Evolutionary conservation across 2,797 vertebrate species (phyloP).

Genomic region (Hemibagrus guttatus): DNA sequence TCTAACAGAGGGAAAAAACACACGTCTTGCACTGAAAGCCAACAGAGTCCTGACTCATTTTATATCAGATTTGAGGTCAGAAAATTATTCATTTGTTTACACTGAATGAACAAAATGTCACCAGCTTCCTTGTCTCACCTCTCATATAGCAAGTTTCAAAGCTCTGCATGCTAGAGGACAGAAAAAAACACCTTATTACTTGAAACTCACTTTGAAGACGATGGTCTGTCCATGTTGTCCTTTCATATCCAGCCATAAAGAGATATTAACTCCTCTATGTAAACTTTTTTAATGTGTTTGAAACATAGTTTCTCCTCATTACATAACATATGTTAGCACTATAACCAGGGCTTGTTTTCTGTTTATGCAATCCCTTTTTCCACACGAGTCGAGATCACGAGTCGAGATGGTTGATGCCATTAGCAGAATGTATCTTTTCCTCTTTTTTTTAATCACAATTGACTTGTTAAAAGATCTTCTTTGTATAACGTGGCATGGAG

Average conservation of each 20-base stretch:
- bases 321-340: not conserved
- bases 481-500: not conserved
- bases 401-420: not conserved
- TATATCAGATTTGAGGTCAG: too few species aligned
- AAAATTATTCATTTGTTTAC: too few species aligned
- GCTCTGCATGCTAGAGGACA: not conserved
- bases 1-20: too few species aligned
- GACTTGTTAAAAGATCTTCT: not conserved
- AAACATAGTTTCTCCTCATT: not conserved
- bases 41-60: too few species aligned
- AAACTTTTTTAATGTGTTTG: not conserved
- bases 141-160: not conserved
- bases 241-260: not conserved
- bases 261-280: not conserved
- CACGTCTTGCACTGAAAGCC: too few species aligned
- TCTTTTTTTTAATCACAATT: not conserved
- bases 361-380: not conserved
- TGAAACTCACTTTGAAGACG: not conserved
- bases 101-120: too few species aligned
- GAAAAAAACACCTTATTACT: not conserved
- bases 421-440: not conserved
- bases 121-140: not conserved
- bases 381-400: not conserved
- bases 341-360: not conserved
- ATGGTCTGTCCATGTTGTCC: not conserved